Evolutionary conservation across 2,888 invertebrate species (phyloP).

Genomic region (Apamea epomidion): DNA sequence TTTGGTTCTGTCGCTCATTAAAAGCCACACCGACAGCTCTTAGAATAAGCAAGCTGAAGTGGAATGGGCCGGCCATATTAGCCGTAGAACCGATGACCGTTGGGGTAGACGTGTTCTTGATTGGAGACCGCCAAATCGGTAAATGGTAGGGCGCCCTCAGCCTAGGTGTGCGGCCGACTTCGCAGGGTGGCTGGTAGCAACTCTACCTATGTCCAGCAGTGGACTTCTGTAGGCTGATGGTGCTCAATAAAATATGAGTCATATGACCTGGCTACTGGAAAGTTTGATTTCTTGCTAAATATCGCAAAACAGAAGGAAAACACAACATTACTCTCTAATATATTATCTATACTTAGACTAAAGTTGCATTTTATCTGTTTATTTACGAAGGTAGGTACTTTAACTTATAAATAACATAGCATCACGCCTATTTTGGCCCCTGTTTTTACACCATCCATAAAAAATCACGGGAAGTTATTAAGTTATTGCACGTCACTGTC

Average conservation of each 20-base stretch:
- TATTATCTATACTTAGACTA: background rate
- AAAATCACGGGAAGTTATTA: background rate
- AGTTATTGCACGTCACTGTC: background rate
- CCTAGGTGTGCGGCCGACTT: background rate
- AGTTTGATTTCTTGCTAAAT: background rate
- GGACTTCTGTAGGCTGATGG: background rate
- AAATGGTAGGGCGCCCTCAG: too few species aligned
- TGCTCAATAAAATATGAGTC: background rate
- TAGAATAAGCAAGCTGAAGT: background rate
- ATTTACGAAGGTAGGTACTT: background rate
- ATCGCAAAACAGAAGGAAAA: background rate
- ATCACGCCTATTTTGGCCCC: background rate
- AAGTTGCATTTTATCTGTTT: background rate
- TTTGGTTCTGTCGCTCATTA: background rate
- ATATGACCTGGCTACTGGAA: background rate
- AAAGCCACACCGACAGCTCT: background rate
- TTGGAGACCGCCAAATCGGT: background rate
- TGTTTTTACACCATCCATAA: background rate
- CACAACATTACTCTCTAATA: background rate
- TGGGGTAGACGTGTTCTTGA: background rate
- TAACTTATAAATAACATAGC: too few species aligned
- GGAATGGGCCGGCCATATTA: background rate
- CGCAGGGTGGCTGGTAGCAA: background rate
- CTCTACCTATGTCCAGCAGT: background rate
- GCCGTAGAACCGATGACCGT: background rate